Conservation (phyloP, 2,888 invertebrate species). For the Cheilosia vernalis region DNA sequence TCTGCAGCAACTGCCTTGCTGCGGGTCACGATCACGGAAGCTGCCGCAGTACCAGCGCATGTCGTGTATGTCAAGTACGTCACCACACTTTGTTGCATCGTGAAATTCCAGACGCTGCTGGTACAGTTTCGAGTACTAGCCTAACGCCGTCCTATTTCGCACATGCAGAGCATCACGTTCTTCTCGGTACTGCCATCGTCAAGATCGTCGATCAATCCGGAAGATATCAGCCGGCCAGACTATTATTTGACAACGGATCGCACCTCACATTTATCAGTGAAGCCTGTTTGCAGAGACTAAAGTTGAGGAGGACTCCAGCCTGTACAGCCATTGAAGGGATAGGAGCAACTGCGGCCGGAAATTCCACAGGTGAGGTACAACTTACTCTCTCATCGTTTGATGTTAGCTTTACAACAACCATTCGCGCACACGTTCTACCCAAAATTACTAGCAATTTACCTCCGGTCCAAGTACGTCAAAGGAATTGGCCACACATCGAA, state of each 20-base stretch:
- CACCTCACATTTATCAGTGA: not conserved
- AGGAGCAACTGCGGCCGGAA: slow-evolving; percentile 38
- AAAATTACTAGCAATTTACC: slow-evolving; percentile 67
- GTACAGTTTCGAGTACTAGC: not conserved
- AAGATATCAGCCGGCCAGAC: slow-evolving; percentile 1
- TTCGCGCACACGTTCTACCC: slow-evolving; percentile 39
- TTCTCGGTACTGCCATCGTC: slow-evolving; percentile 33
- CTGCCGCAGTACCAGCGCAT: slow-evolving; percentile 6
- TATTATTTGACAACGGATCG: not conserved
- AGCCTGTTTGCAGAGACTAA: not conserved
- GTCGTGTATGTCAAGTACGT: slow-evolving; percentile 10
- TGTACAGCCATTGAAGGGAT: slow-evolving; percentile 45
- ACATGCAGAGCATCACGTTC: slow-evolving; percentile 1
- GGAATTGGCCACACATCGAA: slow-evolving; percentile 45
- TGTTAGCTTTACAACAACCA: slow-evolving; percentile 11
- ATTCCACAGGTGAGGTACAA: slow-evolving; percentile 39
- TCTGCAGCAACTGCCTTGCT: not conserved
- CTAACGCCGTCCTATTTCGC: not conserved
- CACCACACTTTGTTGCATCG: slow-evolving; percentile 20
- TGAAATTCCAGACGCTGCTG: not conserved
- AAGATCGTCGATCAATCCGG: slow-evolving; percentile 26
- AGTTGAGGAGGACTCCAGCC: not conserved
- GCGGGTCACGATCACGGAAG: not conserved
- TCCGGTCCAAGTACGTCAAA: slow-evolving; percentile 13
- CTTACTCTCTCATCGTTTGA: slow-evolving; percentile 27